Base-by-base conservation (phyloP, 2,888 invertebrate species). In the Patella pellucida region DNA sequence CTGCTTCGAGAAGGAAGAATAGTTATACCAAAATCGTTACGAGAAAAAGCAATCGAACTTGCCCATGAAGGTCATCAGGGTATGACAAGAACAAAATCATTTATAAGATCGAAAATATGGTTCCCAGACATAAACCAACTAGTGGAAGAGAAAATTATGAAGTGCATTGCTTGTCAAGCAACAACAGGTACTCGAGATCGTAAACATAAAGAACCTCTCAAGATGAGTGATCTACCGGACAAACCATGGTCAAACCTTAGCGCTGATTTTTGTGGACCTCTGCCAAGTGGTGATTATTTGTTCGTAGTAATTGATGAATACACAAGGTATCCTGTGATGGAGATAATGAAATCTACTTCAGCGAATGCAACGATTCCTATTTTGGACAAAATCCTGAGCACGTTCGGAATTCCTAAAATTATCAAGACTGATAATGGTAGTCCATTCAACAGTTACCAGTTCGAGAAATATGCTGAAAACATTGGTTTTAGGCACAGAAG, bases 51-150 rank as follows among this genome's bases (percentile, higher is more conserved):
- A 2, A 69, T 84, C 12, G 23, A 77, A 7, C 68, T 84, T 23
- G 84, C 82, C 23, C 85, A 85, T 68, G 78, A 76, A 27, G 80
- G 79, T 12, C 83, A 85, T 69, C 82, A 82, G 72, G 85, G 83
- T 11, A 76, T 82, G 23, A 80, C 81, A n/a, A 78, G 78, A 67
- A 84, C 82, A 3, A 85, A 83, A 77, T 69, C 71, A 69, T 72
- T 83, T 12, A 52, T 84, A 14, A 56, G 82, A 62, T 80, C 80
- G 62, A 85, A 83, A 31, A 81, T 85, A 12, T 85, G 81, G 83
- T 85, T 84, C 68, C 81, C 83, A 9, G 75, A 75, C 2, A 67
- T 77, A 0, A 71, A 77, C 52, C 67, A 69, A 5, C 16, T 31
- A 69, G 79, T 79, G 19, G 77, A 73, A 19, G 41, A 31, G 11